Evolutionary conservation across 2,113 vertebrate species (phyloP), one percentile per base, ranked within the genome.

Genomic region (Paradoxurus hermaphroditus): DNA sequence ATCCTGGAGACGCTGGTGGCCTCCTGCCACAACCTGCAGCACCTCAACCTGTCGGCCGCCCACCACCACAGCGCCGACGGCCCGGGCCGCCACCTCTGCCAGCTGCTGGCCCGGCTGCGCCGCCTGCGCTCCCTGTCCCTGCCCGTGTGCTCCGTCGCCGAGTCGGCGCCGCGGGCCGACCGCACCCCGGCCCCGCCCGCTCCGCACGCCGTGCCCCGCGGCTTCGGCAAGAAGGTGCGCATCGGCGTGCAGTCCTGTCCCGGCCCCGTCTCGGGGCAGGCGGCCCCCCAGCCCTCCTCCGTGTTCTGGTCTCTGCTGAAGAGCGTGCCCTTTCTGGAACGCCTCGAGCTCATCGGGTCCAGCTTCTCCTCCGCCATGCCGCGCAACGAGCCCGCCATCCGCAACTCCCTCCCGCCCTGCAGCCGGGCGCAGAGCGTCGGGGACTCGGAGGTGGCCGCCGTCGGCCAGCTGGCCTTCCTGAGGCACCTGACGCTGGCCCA

Each of bases 351-450:
- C 82, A 99, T 99, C 0, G 99, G 99, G 23, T 99, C 99, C 21
- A 99, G 99, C 77, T 99, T 99, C 82, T 99, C 99, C 41, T 99
- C 99, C 0, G 99, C 99, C 34, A 99, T 99, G 99, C 99, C 99
- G 0, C 99, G 99, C 63, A 99, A 99, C 0, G 99, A 99, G 98
- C 99, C 99, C 0, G 99, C 99, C 46, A 99, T 99, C 79, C 99
- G 99, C 79, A 99, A 99, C 98, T 99, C 99, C 0, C 98, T 99
- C 0, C 99, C 99, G 0, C 99, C 99, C 84, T 99, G 99, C 34
- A 98, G 98, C 34, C 99, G 99, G 98, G 99, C 99, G 0, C 99
- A 99, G 65, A 98, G 97, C 0, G 99, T 99, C 0, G 99, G 99
- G 3, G 99, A 99, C 36, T 94, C 98, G 0, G 99, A 99, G 95